Evolutionary conservation across 2,888 invertebrate species (phyloP).

Genomic region (Miltochrista miniata): DNA sequence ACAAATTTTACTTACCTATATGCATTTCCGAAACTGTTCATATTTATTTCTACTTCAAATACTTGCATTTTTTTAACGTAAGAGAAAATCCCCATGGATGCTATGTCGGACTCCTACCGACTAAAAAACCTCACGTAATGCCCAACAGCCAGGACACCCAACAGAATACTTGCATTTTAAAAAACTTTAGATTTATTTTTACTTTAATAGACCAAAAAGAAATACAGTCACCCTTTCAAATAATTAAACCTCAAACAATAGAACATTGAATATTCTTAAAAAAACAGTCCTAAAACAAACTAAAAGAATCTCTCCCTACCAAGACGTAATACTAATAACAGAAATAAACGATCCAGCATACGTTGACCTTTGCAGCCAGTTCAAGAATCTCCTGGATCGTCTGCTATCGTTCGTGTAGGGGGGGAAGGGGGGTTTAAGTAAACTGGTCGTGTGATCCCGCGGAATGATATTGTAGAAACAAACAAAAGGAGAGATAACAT

Average conservation of each 20-base stretch:
- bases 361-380: constrained; percentile 36
- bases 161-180: too few species aligned
- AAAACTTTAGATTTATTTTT: too few species aligned
- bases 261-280: constrained; percentile 2
- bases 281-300: constrained; percentile 33
- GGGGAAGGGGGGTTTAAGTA: constrained; percentile 37
- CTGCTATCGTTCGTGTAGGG: constrained; percentile 11
- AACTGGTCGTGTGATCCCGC: constrained; percentile 47
- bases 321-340: constrained; percentile 53
- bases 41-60: too few species aligned
- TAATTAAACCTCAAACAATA: neutral
- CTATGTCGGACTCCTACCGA: too few species aligned
- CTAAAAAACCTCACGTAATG: too few species aligned
- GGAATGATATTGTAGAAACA: constrained; percentile 75
- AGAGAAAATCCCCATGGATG: too few species aligned
- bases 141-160: too few species aligned
- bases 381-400: constrained; percentile 20
- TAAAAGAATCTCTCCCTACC: constrained; percentile 49
- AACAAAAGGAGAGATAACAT: constrained; percentile 81
- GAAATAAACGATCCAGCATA: constrained; percentile 53
- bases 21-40: too few species aligned
- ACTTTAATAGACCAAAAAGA: neutral
- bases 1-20: too few species aligned
- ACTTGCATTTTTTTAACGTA: too few species aligned
- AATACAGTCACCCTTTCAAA: neutral